A percentile compares a stretch with the other conserved stretches of the same genome.
Conservation (phyloP, 2,113 vertebrate species). For the Choloepus hoffmanni region DNA sequence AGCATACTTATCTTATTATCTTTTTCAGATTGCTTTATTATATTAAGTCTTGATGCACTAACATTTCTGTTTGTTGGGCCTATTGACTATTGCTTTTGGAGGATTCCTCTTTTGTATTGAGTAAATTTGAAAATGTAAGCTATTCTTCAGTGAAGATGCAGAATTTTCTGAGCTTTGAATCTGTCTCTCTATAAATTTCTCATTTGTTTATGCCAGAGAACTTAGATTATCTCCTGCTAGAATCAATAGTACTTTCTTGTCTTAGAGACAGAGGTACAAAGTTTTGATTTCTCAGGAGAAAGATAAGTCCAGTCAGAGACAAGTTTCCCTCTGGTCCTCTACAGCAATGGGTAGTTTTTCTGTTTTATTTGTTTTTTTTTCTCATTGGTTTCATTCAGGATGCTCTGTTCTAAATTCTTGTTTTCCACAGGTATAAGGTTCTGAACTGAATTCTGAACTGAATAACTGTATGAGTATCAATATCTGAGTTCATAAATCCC, state of each 20-base stretch:
- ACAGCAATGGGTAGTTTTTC: background rate
- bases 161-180: background rate
- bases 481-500: background rate
- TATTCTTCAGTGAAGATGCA: background rate
- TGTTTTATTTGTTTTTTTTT: no score
- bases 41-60: no score
- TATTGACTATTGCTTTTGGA: background rate
- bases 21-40: no score
- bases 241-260: background rate
- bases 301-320: background rate
- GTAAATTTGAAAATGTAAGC: background rate
- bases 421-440: background rate
- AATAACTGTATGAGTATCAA: background rate
- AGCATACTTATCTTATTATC: no score
- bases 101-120: background rate
- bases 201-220: background rate
- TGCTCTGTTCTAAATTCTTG: background rate
- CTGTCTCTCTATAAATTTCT: background rate
- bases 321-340: background rate
- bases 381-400: background rate
- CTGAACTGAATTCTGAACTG: background rate
- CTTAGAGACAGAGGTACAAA: background rate
- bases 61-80: no score
- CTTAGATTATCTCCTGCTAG: background rate
- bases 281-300: background rate